phyloP scores from a whole-genome alignment of 1,140 invertebrate genomes.

The Ceratina australensis region DNA sequence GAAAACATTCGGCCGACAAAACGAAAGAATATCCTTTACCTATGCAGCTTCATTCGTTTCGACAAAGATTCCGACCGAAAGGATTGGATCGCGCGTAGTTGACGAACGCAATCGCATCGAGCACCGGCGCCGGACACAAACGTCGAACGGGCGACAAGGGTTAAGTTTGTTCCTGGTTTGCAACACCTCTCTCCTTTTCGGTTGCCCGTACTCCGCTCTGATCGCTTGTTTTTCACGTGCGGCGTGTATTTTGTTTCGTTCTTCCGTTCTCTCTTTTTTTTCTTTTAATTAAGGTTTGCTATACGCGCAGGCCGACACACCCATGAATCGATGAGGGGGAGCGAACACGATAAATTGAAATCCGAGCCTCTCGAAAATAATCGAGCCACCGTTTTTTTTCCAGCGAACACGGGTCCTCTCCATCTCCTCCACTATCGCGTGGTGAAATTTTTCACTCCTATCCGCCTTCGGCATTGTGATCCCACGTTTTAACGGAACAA shows the following conservation, averaged over 20 bases:
- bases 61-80: not conserved
- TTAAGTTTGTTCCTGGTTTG: slow-evolving; percentile 9
- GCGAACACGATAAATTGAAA: slow-evolving; percentile 27
- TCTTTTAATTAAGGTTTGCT: slow-evolving; percentile 28
- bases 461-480: slow-evolving; percentile 21
- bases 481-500: slow-evolving; percentile 20
- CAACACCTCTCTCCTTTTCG: not conserved
- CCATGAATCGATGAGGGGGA: no score
- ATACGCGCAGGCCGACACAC: not conserved
- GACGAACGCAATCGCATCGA: slow-evolving; percentile 10
- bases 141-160: slow-evolving; percentile 12
- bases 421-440: slow-evolving; percentile 9
- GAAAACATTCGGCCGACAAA: no score
- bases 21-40: no score
- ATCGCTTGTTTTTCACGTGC: not conserved
- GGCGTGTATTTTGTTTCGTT: not conserved
- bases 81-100: not conserved
- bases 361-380: slow-evolving; percentile 33
- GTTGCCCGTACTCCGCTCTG: not conserved
- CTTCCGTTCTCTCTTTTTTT: not conserved
- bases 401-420: slow-evolving; percentile 28
- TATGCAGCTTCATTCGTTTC: not conserved
- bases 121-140: not conserved
- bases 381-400: slow-evolving; percentile 29
- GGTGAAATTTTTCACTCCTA: slow-evolving; percentile 26